These are phyloP conservation scores for Lutraria rhynchaena DNA, from an alignment of 1,140 invertebrate genomes.

Conservation along the genomic window DNA sequence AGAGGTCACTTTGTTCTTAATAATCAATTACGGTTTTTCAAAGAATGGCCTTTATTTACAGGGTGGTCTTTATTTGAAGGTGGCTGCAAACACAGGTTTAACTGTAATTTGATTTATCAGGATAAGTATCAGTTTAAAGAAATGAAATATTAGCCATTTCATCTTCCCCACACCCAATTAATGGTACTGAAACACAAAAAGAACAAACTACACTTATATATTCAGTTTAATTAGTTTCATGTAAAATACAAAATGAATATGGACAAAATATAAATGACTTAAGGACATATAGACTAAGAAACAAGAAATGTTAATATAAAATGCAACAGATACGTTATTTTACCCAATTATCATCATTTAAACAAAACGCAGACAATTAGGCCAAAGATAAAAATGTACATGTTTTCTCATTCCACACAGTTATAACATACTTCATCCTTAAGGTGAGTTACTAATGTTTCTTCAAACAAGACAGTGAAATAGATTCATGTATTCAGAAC, in stretches of 20 bases:
- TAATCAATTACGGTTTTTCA: too few relatives aligned
- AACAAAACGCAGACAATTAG: neutral
- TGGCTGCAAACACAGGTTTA: too few relatives aligned
- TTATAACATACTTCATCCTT: neutral
- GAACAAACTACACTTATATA: neutral
- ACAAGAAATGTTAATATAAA: slow-evolving; percentile 8
- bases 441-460: neutral
- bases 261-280: slow-evolving; percentile 40
- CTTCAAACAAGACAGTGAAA: neutral
- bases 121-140: too few relatives aligned
- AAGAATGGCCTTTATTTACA: too few relatives aligned
- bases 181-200: too few relatives aligned
- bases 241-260: slow-evolving; percentile 46
- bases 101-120: too few relatives aligned
- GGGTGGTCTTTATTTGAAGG: too few relatives aligned
- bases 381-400: neutral
- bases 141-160: too few relatives aligned
- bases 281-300: slow-evolving; percentile 29
- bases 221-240: slow-evolving; percentile 42
- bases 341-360: slow-evolving; percentile 10
- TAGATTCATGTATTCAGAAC: too few relatives aligned
- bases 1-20: too few relatives aligned
- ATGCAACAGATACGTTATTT: slow-evolving; percentile 17
- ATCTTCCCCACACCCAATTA: too few relatives aligned
- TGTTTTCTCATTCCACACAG: neutral